phyloP scores from a whole-genome alignment of 2,797 vertebrate species.

The Ammospiza maritima region DNA sequence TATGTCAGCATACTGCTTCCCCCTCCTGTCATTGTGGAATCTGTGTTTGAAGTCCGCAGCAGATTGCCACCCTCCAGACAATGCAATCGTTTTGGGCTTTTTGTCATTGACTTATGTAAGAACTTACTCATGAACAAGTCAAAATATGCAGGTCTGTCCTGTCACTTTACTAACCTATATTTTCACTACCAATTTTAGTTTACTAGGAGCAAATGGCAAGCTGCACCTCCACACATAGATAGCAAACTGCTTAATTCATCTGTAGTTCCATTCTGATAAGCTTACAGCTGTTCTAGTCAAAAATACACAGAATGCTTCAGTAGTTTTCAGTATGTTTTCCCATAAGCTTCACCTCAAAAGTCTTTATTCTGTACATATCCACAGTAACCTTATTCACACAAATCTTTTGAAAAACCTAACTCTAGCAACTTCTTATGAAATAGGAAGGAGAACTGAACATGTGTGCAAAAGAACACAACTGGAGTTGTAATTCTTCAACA shows the following conservation, averaged over 20 bases:
- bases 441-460: fast-evolving
- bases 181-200: background rate
- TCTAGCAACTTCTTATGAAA: background rate
- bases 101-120: background rate
- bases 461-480: background rate
- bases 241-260: background rate
- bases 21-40: slow-evolving; percentile 24
- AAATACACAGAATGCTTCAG: background rate
- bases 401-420: background rate
- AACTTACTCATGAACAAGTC: background rate
- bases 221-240: background rate
- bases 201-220: background rate
- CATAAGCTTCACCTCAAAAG: background rate
- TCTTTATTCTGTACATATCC: background rate
- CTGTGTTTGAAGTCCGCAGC: background rate
- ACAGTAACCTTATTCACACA: background rate
- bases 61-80: background rate
- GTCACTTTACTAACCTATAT: background rate
- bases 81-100: background rate
- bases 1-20: slow-evolving; percentile 29
- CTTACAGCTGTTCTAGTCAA: background rate
- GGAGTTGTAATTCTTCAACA: background rate
- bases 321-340: background rate
- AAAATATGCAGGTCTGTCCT: background rate
- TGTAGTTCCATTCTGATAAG: background rate